Evolutionary conservation across 2,797 vertebrate species (phyloP).

Genomic region (Erpetoichthys calabaricus): DNA sequence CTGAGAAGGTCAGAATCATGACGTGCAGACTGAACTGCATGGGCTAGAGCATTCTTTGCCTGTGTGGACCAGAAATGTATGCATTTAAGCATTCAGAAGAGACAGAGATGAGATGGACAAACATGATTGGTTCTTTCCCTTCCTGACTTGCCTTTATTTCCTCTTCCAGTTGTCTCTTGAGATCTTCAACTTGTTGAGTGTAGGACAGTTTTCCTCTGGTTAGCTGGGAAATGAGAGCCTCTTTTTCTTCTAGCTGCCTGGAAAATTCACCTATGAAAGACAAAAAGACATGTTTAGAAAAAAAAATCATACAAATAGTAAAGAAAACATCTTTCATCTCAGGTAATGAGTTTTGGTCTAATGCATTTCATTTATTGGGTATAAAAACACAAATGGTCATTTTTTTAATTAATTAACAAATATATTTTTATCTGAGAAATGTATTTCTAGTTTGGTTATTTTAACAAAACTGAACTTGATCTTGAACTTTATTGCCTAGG

Average conservation of each 20-base stretch:
- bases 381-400: too few species aligned
- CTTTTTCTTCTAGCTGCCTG: conserved; percentile 67
- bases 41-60: conserved; percentile 69
- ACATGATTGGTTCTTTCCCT: neutral
- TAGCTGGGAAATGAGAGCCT: conserved; percentile 62
- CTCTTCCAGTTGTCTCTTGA: conserved; percentile 72
- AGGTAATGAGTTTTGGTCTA: too few species aligned
- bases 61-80: conserved; percentile 17
- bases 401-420: too few species aligned
- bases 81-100: neutral
- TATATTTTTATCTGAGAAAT: too few species aligned
- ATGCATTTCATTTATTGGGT: too few species aligned
- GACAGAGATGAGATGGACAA: neutral
- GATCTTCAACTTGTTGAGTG: conserved; percentile 67
- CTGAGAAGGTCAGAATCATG: conserved; percentile 60
- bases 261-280: conserved; percentile 46
- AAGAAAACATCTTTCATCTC: too few species aligned
- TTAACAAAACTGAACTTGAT: too few species aligned
- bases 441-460: too few species aligned
- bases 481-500: too few species aligned
- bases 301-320: too few species aligned
- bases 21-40: conserved; percentile 59
- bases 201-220: conserved; percentile 66
- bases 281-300: too few species aligned
- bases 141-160: conserved; percentile 53